Percentiles rank a stretch among this genome's conserved stretches.
Evolutionary conservation across 2,113 vertebrate species (phyloP).

Genomic region (Rafetus swinhoei): DNA sequence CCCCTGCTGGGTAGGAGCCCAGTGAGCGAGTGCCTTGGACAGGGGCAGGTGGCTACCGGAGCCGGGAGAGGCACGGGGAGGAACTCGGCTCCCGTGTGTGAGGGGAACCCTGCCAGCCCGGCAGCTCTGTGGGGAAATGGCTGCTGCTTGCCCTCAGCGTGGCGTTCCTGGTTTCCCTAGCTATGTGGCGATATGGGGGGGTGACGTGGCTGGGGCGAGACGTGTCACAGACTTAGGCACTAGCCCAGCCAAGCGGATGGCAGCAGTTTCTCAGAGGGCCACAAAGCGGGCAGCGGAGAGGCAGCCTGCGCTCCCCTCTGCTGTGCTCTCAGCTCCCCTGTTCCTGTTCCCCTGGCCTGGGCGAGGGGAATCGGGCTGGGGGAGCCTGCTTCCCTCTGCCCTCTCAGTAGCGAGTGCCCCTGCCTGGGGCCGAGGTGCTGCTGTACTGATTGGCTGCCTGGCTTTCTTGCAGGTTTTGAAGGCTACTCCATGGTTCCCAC

Average conservation of each 20-base stretch:
- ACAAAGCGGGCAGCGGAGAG: neutral
- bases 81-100: neutral
- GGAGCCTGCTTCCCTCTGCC: neutral
- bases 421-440: neutral
- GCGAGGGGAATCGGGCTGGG: too few relatives aligned
- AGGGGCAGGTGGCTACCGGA: too few relatives aligned
- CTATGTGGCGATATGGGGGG: too few relatives aligned
- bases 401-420: neutral
- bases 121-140: neutral
- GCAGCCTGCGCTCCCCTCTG: neutral
- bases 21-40: neutral
- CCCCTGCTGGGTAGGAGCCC: neutral
- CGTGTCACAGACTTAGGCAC: too few relatives aligned
- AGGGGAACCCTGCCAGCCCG: neutral
- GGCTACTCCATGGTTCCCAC: slow-evolving; percentile 99
- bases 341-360: too few relatives aligned
- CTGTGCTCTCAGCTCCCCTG: too few relatives aligned
- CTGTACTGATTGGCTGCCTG: slow-evolving; percentile 58
- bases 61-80: too few relatives aligned
- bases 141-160: too few relatives aligned
- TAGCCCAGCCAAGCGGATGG: neutral
- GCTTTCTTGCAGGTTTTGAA: slow-evolving; percentile 92
- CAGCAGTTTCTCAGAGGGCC: neutral
- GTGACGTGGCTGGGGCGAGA: too few relatives aligned
- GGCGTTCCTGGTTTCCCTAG: too few relatives aligned